Evolutionary conservation across 30 jellyfish, hydroid and myxozoan genomes (phyloP).

Genomic region (Catostylus mosaicus): DNA sequence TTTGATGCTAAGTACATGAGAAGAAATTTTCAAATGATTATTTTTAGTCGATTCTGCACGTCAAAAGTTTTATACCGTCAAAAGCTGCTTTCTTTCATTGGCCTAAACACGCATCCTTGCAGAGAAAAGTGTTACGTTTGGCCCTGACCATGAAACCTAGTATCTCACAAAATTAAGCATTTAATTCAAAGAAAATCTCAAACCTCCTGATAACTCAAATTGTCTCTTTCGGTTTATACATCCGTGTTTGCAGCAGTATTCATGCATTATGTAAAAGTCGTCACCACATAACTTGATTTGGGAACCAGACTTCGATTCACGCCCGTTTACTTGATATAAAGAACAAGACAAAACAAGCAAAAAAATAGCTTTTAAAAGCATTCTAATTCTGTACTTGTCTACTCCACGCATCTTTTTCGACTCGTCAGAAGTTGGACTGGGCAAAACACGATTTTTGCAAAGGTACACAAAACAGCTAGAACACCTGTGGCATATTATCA

Average conservation of each 20-base stretch:
- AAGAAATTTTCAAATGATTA: no score
- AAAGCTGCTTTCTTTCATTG: no score
- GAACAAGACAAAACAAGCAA: background rate
- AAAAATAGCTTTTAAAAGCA: background rate
- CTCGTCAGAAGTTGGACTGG: background rate
- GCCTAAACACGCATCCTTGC: no score
- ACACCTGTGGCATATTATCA: background rate
- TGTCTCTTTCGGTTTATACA: conserved; percentile 3
- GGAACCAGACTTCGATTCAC: background rate
- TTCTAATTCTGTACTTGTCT: background rate
- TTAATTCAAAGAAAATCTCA: background rate
- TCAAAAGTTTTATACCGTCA: no score
- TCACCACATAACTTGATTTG: conserved; percentile 33
- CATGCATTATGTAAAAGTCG: conserved; percentile 1
- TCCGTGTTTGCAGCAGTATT: conserved; percentile 36
- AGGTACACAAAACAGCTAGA: background rate
- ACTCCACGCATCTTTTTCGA: background rate
- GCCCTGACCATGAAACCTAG: no score
- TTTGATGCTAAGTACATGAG: no score
- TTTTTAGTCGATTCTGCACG: no score
- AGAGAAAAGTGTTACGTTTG: no score
- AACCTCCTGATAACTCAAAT: background rate
- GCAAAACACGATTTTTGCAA: background rate
- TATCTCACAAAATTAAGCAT: background rate
- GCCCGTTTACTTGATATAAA: background rate